A percentile compares a stretch with the other conserved stretches of the same genome.
Conservation (phyloP, 2,888 invertebrate genomes). For the Lampropteryx suffumata region DNA sequence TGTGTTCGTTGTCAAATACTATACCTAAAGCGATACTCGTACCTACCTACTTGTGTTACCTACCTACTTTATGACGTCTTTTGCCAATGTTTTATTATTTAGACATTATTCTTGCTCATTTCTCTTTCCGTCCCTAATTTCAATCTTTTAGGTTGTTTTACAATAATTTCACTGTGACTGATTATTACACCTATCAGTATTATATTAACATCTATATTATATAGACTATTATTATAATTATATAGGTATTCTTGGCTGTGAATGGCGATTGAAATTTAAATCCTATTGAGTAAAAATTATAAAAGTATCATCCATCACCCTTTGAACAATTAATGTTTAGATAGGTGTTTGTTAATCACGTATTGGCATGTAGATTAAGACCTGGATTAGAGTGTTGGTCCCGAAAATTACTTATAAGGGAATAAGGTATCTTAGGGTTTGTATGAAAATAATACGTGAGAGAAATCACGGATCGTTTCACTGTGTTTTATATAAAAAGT, state of each 20-base stretch:
- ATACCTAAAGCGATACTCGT: no score
- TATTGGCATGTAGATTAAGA: no score
- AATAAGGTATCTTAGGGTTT: no score
- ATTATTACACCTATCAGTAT: conserved; percentile 24
- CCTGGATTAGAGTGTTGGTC: no score
- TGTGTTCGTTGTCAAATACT: conserved; percentile 53
- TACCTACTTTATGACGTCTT: conserved; percentile 24
- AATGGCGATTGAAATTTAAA: conserved; percentile 25
- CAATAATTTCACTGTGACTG: conserved; percentile 18
- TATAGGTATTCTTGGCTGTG: conserved; percentile 36
- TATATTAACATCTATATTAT: conserved; percentile 16
- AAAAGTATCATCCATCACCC: no score
- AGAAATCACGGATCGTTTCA: no score
- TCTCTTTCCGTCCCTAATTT: conserved; percentile 69
- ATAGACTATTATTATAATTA: conserved; percentile 9
- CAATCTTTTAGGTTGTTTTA: conserved; percentile 34
- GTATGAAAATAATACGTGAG: no score
- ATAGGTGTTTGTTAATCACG: no score
- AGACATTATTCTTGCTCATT: conserved; percentile 66
- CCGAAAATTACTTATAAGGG: no score
- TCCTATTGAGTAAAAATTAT: conserved; percentile 13
- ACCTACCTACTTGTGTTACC: no score
- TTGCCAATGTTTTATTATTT: conserved; percentile 28
- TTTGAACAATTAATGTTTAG: no score
- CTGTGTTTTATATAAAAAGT: conserved; percentile 25